Evolutionary conservation across 1,140 invertebrate species (phyloP), one percentile per base, ranked within the genome.

Genomic region (Magallana ariakensis): DNA sequence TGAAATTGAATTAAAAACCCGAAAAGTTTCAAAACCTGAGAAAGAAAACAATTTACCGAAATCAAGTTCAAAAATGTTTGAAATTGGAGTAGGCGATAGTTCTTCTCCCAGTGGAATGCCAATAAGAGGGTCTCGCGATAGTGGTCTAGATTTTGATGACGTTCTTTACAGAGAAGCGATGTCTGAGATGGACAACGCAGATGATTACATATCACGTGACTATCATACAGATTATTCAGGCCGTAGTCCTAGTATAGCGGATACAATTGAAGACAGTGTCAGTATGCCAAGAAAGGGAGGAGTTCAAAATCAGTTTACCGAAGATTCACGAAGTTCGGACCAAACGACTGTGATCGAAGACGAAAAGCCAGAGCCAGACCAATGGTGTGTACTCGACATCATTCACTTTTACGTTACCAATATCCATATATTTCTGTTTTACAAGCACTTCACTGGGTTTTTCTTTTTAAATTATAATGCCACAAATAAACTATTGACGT

Each of bases 261-360:
- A 89, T 22, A 87, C 83, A 15, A 85, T 87, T 8, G 85, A 89
- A 62, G 88, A 89, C 19, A 89, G 88, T 80, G 83, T 89, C 22
- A 89, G 88, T 84, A 58, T 86, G n/a, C 88, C 85, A n/a, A 86
- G 83, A 54, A 84, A 81, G 55, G 54, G 13, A 54, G 54, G 13
- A 55, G 55, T 75, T 0, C 26, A n/a, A 13, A 80, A 80, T 85
- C 62, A 85, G n/a, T 75, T 60, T 19, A 89, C 87, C n/a, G 90
- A 89, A 16, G 90, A 91, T n/a, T 83, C 87, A 19, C 88, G 87
- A 19, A 91, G 90, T 80, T 89, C 87, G 13, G 82, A 84, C 15
- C 84, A 82, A 6, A 84, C 85, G 16, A 85, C 88, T 53, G 75
- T 89, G 26, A 85, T 85, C 46, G 7, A 62, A 9, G 83, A 85